phyloP scores from a whole-genome alignment of 30 jellyfish, hydroid and myxozoan genomes.

The Rhopilema esculentum region DNA sequence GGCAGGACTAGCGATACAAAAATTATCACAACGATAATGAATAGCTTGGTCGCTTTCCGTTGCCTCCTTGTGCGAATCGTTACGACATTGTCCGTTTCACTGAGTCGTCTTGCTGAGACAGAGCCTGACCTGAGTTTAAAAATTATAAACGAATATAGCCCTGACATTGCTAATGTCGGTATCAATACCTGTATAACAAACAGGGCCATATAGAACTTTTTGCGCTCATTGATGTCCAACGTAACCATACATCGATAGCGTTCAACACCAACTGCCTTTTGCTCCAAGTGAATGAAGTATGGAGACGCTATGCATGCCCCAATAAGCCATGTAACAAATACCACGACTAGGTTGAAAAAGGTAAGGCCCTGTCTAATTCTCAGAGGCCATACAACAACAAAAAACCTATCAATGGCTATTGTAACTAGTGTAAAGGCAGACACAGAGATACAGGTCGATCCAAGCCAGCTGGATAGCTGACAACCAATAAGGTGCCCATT shows the following conservation, averaged over 20 bases:
- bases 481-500: conserved; percentile 75
- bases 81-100: conserved; percentile 72
- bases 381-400: conserved; percentile 88
- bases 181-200: conserved; percentile 64
- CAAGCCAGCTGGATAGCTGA: conserved; percentile 74
- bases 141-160: conserved; percentile 69
- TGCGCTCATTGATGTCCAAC: neutral
- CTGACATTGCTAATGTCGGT: conserved; percentile 75
- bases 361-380: conserved; percentile 55
- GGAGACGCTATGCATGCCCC: conserved; percentile 62
- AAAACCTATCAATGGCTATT: conserved; percentile 90
- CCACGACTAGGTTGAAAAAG: neutral
- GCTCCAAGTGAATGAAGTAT: conserved; percentile 44
- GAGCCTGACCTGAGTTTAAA: conserved; percentile 63
- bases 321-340: conserved; percentile 59
- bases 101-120: conserved; percentile 59
- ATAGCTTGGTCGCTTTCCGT: conserved; percentile 76
- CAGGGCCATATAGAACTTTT: conserved; percentile 17
- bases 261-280: neutral
- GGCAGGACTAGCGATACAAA: conserved; percentile 88
- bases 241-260: conserved; percentile 18
- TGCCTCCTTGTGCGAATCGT: conserved; percentile 72
- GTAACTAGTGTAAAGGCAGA: conserved; percentile 86
- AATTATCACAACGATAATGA: conserved; percentile 68
- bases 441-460: conserved; percentile 75